Evolutionary conservation across 2,888 invertebrate genomes (phyloP).

Genomic region (Epinotia brunnichana): DNA sequence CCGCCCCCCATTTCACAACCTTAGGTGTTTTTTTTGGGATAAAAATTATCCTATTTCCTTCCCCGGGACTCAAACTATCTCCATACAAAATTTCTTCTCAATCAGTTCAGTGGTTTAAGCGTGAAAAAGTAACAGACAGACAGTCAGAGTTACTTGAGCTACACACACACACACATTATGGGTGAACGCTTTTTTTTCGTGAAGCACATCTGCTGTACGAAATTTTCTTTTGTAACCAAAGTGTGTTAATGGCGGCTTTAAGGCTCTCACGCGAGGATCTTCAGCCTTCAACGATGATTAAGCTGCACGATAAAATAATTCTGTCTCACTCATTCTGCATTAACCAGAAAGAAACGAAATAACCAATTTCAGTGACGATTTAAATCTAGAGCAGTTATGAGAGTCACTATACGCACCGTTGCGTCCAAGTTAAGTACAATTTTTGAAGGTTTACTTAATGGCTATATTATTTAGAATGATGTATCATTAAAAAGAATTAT

Average conservation of each 20-base stretch:
- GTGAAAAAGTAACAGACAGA: too few species aligned
- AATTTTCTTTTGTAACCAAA: conserved; percentile 54
- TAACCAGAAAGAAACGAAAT: conserved; percentile 17
- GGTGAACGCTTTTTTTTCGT: too few species aligned
- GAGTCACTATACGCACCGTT: conserved; percentile 42
- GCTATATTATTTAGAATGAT: background rate
- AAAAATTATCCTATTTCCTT: too few species aligned
- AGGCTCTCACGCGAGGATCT: conserved; percentile 61
- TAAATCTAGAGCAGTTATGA: conserved; percentile 35
- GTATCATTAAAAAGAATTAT: background rate
- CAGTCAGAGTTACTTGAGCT: too few species aligned
- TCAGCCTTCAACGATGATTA: conserved; percentile 30
- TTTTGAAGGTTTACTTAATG: conserved; percentile 39
- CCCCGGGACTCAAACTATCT: too few species aligned
- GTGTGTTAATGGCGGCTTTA: conserved; percentile 72
- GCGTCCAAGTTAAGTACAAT: conserved; percentile 38
- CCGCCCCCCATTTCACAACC: too few species aligned
- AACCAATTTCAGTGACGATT: conserved; percentile 8
- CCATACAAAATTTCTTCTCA: too few species aligned
- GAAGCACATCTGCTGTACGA: conserved; percentile 65
- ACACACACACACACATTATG: too few species aligned
- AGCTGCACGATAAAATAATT: conserved; percentile 32
- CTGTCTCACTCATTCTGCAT: conserved; percentile 12
- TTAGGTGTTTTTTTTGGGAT: too few species aligned
- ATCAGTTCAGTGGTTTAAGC: too few species aligned